Conservation (phyloP, 2,888 invertebrate genomes). For the Geophilus truncorum region DNA sequence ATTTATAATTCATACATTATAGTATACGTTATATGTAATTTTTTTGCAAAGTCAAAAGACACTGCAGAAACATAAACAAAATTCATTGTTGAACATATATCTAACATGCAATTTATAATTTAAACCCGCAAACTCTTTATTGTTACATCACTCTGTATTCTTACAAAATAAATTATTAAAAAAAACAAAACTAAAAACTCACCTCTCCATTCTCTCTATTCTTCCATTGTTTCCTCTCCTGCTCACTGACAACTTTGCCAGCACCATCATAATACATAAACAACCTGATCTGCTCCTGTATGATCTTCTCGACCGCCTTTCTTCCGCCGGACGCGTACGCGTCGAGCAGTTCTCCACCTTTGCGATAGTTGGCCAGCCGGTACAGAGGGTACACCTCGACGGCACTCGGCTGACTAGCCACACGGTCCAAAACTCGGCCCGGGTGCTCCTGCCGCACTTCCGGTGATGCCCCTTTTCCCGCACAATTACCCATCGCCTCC, state of each 20-base stretch:
- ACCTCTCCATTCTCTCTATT: slow-evolving; percentile 31
- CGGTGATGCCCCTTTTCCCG: slow-evolving; percentile 5
- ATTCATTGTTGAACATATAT: too few relatives aligned
- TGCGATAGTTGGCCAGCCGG: slow-evolving; percentile 69
- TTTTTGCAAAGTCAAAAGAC: too few relatives aligned
- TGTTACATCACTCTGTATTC: too few relatives aligned
- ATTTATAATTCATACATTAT: too few relatives aligned
- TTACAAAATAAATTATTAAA: too few relatives aligned
- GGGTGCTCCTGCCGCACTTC: slow-evolving; percentile 39
- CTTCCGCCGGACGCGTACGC: slow-evolving; percentile 57
- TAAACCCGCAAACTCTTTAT: too few relatives aligned
- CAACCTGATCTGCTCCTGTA: slow-evolving; percentile 73
- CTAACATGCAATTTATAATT: too few relatives aligned
- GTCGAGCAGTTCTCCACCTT: slow-evolving; percentile 75
- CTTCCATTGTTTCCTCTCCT: slow-evolving; percentile 77
- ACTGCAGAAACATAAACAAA: too few relatives aligned
- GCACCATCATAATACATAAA: slow-evolving; percentile 83
- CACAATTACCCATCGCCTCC: slow-evolving; percentile 32
- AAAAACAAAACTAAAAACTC: neutral
- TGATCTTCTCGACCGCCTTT: slow-evolving; percentile 70
- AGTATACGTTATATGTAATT: too few relatives aligned
- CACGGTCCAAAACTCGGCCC: slow-evolving; percentile 79
- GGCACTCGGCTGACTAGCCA: slow-evolving; percentile 65
- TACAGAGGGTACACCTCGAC: slow-evolving; percentile 82
- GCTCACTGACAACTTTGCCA: slow-evolving; percentile 76